A percentile compares a stretch with the other conserved stretches of the same genome.
Conservation (phyloP, 2,113 vertebrate genomes). For the Sander vitreus region DNA sequence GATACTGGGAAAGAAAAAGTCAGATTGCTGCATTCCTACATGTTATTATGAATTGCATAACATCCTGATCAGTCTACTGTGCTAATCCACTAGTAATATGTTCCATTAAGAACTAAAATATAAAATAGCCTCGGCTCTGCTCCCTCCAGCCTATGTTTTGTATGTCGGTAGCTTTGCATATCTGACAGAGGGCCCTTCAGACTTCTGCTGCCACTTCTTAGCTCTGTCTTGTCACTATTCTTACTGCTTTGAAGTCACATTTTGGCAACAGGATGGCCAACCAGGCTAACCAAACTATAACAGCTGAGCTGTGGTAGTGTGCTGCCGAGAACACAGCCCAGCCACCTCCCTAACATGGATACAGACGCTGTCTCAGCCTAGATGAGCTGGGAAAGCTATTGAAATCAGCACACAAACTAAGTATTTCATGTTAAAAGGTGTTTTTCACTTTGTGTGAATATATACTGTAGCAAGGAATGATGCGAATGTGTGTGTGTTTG, state of each 20-base stretch:
- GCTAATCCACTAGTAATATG: neutral
- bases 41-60: neutral
- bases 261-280: conserved; percentile 12
- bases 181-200: neutral
- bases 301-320: conserved; percentile 25
- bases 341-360: neutral
- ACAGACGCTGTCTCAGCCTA: no score
- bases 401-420: neutral
- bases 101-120: neutral
- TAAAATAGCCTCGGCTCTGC: neutral
- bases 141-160: neutral
- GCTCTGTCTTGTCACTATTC: conserved; percentile 14
- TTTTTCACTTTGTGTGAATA: neutral
- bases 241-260: conserved; percentile 32
- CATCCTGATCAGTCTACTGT: neutral
- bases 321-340: neutral
- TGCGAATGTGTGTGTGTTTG: conserved; percentile 21
- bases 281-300: conserved; percentile 9
- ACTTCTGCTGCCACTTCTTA: conserved; percentile 4
- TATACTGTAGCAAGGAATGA: conserved; percentile 1
- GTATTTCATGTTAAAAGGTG: neutral
- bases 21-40: neutral
- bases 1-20: neutral
- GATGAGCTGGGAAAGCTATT: neutral
- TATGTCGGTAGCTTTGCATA: neutral